Base-by-base conservation (phyloP, 2,113 vertebrate species). In the Egretta garzetta region DNA sequence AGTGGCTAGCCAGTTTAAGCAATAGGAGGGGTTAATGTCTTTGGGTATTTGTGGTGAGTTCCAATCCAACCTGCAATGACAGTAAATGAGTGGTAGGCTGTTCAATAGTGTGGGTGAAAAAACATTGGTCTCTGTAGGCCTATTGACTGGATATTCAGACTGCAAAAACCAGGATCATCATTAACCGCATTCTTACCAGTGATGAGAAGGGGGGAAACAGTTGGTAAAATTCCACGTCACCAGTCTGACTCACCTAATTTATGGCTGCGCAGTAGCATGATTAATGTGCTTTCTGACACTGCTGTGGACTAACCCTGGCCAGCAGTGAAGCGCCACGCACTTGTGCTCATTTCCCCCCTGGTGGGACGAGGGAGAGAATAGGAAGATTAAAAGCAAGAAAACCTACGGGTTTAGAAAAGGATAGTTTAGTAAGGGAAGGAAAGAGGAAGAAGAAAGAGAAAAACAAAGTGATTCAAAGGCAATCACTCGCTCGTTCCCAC, bases 241-340 rank as follows among this genome's bases (percentile, higher is more conserved):
- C 12, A 32, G 17, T 77, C 39, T 71, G 68, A 59, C n/a, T 75
- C 30, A 19, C 15, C 26, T 60, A 13, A 30, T 23, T 67, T 49
- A 23, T 30, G 66, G 17, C 23, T 32, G 26, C 60, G 47, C 28
- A 12, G 27, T 62, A 45, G 53, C 32, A 26, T 15, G 35, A 19
- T 82, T 47, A 30, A 30, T 23, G 22, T 86, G 22, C 63, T 50
- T 80, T 63, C 68, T 80, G 45, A 33, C 23, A 23, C 41, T 30
- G 16, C 16, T 58, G 21, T 35, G 52, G 33, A 14, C 45, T 74
- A 35, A 53, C 14, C 17, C 26, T 43, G 33, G 33, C 9, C 1
- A 1, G 45, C 75, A 30, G 37, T 1, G 1, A 30, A 73, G 60
- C 0, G 2, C 59, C 52, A 47, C 50, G 20, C 1, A 2, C 60